These are phyloP conservation scores for Acromyrmex charruanus DNA, from an alignment of 1,140 invertebrate genomes.

Conservation along the genomic window DNA sequence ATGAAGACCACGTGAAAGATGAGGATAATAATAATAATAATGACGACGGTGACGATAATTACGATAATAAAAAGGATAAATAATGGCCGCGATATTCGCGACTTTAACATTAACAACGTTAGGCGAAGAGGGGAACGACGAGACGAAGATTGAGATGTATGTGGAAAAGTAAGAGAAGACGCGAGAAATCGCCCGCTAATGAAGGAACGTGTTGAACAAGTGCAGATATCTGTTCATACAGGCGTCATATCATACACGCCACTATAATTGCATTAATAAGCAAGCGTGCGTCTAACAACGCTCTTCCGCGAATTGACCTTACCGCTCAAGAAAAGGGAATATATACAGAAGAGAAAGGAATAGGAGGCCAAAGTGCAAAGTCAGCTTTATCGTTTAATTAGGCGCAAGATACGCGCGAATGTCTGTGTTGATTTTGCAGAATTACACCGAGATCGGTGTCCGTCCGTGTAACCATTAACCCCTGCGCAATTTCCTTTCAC, in stretches of 20 bases:
- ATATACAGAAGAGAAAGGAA: not conserved
- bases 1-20: conserved; percentile 28
- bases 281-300: conserved; percentile 52
- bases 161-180: not conserved
- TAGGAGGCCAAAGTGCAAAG: not conserved
- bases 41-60: conserved; percentile 47
- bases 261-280: conserved; percentile 73
- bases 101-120: conserved; percentile 17
- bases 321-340: not conserved
- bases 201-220: conserved; percentile 52
- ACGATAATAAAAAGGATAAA: conserved; percentile 48
- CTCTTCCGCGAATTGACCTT: conserved; percentile 55
- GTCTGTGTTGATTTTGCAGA: conserved; percentile 26
- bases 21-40: conserved; percentile 36
- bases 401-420: conserved; percentile 7
- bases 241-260: conserved; percentile 40
- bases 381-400: conserved; percentile 16
- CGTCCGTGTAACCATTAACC: conserved; percentile 13
- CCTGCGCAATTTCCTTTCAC: conserved; percentile 16
- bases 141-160: conserved; percentile 10
- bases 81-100: conserved; percentile 30
- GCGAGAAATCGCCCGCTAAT: conserved; percentile 45
- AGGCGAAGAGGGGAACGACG: not conserved
- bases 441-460: conserved; percentile 28
- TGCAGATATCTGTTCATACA: conserved; percentile 17